Evolutionary conservation across 2,113 vertebrate species (phyloP).

Genomic region (Myocastor coypus): DNA sequence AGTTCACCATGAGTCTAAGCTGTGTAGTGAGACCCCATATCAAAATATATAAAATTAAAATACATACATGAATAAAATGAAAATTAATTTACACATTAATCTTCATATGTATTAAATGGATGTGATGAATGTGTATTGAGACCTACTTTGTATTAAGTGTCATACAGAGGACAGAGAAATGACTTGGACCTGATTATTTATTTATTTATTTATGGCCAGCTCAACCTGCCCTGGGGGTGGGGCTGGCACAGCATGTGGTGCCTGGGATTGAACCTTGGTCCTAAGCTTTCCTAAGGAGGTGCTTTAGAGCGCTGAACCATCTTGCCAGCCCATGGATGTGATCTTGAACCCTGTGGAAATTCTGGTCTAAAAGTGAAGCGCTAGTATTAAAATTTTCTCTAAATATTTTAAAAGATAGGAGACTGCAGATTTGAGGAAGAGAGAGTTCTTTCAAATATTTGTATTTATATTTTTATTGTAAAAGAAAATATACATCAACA

Average conservation of each 20-base stretch:
- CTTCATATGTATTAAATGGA: background rate
- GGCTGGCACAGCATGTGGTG: no score
- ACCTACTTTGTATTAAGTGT: background rate
- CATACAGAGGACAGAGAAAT: background rate
- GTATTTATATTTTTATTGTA: constrained; percentile 26
- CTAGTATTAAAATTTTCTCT: background rate
- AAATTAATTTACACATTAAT: background rate
- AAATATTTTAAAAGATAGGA: constrained; percentile 34
- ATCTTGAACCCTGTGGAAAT: background rate
- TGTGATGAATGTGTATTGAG: background rate
- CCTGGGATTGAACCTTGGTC: no score
- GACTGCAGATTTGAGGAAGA: constrained; percentile 27
- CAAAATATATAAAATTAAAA: no score
- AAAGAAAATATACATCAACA: constrained; percentile 41
- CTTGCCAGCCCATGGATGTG: background rate
- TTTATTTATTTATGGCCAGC: no score
- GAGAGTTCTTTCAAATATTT: constrained; percentile 35
- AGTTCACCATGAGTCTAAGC: no score
- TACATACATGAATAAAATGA: no score
- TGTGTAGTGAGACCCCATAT: no score
- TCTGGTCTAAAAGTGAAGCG: background rate
- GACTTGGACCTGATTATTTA: no score
- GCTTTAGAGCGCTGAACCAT: no score
- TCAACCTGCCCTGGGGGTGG: no score
- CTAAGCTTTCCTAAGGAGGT: no score